Evolutionary conservation across 2,797 vertebrate species (phyloP).

Genomic region (Gallinago nigripennis): DNA sequence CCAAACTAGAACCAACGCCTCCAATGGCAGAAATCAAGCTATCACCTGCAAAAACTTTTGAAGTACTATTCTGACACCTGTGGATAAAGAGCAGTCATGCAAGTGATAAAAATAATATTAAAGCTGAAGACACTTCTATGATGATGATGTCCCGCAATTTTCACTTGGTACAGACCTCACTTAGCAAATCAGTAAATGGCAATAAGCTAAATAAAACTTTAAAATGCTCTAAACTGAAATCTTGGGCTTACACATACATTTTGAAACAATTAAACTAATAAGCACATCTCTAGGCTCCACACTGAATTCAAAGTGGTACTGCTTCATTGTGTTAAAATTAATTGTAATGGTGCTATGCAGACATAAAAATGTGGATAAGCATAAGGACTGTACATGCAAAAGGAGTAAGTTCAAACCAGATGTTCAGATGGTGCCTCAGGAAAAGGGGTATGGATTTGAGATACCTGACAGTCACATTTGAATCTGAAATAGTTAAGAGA

Average conservation of each 20-base stretch:
- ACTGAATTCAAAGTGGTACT: neutral
- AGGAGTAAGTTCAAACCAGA: neutral
- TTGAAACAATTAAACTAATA: neutral
- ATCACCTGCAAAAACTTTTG: neutral
- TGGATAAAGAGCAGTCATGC: fast-evolving
- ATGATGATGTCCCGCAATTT: neutral
- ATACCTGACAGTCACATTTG: neutral
- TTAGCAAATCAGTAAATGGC: neutral
- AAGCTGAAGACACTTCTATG: neutral
- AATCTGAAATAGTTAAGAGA: neutral
- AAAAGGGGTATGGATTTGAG: neutral
- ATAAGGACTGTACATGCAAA: neutral
- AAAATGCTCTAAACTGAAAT: neutral
- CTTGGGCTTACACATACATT: neutral
- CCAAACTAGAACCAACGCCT: neutral
- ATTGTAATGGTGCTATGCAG: neutral
- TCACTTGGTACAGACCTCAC: neutral
- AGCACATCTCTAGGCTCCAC: neutral
- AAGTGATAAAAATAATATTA: neutral
- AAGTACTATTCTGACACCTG: neutral
- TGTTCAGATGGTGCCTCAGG: neutral
- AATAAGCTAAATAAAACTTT: neutral
- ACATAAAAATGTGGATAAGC: neutral
- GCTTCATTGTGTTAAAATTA: neutral
- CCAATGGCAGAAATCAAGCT: neutral